phyloP scores from a whole-genome alignment of 1,140 invertebrate genomes.

The Euwallacea fornicatus region DNA sequence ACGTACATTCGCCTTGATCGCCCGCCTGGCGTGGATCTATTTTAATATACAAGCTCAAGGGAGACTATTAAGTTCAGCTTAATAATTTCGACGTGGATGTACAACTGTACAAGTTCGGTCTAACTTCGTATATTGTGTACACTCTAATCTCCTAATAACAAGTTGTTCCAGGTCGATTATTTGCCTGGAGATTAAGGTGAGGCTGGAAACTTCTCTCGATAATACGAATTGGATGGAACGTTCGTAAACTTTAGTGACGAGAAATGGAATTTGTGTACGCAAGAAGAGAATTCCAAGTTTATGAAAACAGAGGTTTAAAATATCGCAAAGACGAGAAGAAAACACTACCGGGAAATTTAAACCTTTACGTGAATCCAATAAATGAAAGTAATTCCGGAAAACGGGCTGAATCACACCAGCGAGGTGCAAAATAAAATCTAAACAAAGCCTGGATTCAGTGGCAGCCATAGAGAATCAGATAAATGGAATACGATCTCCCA shows the following conservation, averaged over 20 bases:
- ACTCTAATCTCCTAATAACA: slow-evolving; percentile 24
- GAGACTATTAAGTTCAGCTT: slow-evolving; percentile 16
- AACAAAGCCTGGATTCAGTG: not conserved
- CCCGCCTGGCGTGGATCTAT: slow-evolving; percentile 7
- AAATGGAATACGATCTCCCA: not conserved
- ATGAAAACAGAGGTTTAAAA: not conserved
- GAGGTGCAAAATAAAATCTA: not conserved
- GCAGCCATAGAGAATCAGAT: not conserved
- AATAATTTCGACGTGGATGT: slow-evolving; percentile 30
- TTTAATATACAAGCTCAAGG: slow-evolving; percentile 17
- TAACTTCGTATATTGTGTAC: slow-evolving; percentile 15
- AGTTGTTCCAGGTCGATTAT: slow-evolving; percentile 17
- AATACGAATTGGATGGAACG: slow-evolving; percentile 10
- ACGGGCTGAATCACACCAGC: not conserved
- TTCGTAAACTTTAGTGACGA: no score
- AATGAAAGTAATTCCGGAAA: not conserved
- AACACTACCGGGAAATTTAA: not conserved
- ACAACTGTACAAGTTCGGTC: slow-evolving; percentile 17
- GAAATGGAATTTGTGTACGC: not conserved
- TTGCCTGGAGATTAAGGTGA: slow-evolving; percentile 11
- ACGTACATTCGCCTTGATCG: slow-evolving; percentile 13
- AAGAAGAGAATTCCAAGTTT: not conserved
- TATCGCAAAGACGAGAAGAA: not conserved
- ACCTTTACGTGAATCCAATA: not conserved
- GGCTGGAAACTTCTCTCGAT: slow-evolving; percentile 8